These are phyloP conservation scores for Hyphantria cunea DNA, from an alignment of 1,140 invertebrate genomes.

Conservation along the genomic window DNA sequence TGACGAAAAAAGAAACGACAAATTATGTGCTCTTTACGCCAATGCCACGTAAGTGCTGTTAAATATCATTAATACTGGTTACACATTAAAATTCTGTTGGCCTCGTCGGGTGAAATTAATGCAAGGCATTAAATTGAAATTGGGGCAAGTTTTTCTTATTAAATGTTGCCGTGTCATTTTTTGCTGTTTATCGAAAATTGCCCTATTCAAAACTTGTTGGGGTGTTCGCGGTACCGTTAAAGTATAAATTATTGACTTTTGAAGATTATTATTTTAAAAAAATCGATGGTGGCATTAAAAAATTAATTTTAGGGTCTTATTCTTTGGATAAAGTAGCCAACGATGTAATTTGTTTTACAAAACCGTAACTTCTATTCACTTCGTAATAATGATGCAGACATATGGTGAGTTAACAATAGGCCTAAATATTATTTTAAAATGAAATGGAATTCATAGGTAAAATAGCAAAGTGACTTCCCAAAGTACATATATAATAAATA, in stretches of 20 bases:
- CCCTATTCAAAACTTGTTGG: not conserved
- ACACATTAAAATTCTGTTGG: not conserved
- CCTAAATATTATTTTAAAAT: conserved; percentile 38
- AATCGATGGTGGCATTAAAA: conserved; percentile 42
- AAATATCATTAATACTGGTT: not conserved
- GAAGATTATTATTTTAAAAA: conserved; percentile 41
- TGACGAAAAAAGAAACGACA: too few relatives aligned
- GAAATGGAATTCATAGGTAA: conserved; percentile 3
- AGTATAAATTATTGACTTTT: conserved; percentile 43
- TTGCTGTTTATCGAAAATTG: conserved; percentile 15
- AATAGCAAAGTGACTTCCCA: too few relatives aligned
- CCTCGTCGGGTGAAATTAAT: not conserved
- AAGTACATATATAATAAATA: too few relatives aligned
- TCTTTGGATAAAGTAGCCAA: too few relatives aligned
- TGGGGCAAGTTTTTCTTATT: not conserved
- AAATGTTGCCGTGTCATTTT: conserved; percentile 4
- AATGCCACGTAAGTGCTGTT: not conserved
- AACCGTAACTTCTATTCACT: conserved; percentile 49
- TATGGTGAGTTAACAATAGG: conserved; percentile 55
- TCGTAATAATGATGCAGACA: conserved; percentile 51
- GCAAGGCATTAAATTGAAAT: not conserved
- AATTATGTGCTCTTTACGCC: too few relatives aligned
- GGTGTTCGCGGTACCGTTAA: conserved; percentile 39
- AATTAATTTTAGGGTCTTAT: conserved; percentile 48
- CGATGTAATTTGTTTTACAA: conserved; percentile 58